Evolutionary conservation across 2,113 vertebrate species (phyloP).

Genomic region (Podocnemis expansa): DNA sequence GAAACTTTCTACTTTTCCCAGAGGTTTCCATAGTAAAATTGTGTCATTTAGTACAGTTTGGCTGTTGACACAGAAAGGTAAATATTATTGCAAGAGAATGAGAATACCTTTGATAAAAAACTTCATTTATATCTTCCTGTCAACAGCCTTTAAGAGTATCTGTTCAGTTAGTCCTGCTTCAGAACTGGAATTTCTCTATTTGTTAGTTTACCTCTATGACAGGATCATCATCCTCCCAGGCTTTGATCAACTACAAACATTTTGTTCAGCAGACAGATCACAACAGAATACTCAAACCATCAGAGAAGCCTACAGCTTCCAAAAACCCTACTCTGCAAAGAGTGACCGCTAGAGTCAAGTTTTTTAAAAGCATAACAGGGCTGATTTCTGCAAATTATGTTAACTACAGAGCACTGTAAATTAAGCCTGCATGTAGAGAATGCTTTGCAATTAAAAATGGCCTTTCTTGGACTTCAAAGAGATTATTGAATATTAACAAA

Average conservation of each 20-base stretch:
- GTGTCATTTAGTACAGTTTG: not conserved
- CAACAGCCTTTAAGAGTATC: not conserved
- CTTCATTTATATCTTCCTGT: not conserved
- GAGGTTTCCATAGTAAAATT: accelerated
- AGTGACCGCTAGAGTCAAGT: not conserved
- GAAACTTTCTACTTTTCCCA: not conserved
- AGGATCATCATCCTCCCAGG: slow-evolving; percentile 2
- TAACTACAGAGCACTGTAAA: not conserved
- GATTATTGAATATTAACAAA: not conserved
- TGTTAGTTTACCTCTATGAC: not conserved
- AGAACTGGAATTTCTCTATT: slow-evolving; percentile 6
- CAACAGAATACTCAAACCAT: not conserved
- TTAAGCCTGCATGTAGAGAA: not conserved
- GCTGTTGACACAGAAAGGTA: not conserved
- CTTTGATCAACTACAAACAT: slow-evolving; percentile 53
- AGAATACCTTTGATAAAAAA: not conserved
- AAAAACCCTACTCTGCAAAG: not conserved
- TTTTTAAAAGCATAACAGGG: not conserved
- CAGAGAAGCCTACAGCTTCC: not conserved
- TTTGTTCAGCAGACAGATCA: not conserved
- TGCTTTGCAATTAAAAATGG: not conserved
- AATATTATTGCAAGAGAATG: not conserved
- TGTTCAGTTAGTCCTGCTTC: slow-evolving; percentile 23
- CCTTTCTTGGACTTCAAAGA: not conserved
- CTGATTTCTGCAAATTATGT: not conserved